phyloP scores from a whole-genome alignment of 2,113 vertebrate genomes.

The Rafetus swinhoei region DNA sequence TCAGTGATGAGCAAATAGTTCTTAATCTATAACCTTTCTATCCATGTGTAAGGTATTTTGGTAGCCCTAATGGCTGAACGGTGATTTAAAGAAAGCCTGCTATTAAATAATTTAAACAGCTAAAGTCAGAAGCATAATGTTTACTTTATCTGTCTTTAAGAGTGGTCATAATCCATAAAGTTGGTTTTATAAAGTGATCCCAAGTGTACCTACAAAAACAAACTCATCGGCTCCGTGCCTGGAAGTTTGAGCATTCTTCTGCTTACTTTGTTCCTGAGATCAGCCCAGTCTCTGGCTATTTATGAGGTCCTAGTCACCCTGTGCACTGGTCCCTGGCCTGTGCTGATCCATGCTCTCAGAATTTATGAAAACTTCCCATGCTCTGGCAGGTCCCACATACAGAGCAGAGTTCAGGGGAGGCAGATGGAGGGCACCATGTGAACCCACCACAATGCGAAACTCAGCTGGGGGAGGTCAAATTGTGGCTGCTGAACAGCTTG shows the following conservation, averaged over 20 bases:
- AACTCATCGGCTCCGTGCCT: background rate
- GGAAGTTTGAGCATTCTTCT: background rate
- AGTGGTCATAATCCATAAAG: background rate
- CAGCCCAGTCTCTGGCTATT: background rate
- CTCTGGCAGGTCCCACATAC: too few species aligned
- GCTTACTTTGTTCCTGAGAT: background rate
- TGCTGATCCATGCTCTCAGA: background rate
- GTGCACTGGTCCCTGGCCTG: background rate
- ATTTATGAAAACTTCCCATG: background rate
- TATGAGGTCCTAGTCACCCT: background rate
- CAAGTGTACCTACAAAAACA: background rate
- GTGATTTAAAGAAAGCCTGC: background rate
- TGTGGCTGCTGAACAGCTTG: background rate
- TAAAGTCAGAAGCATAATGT: background rate
- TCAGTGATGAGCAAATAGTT: background rate
- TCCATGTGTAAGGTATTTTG: background rate
- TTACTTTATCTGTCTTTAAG: background rate
- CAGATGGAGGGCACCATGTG: background rate
- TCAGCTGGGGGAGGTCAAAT: fast-evolving
- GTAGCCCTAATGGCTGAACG: background rate
- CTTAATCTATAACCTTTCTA: background rate
- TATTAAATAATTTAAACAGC: background rate
- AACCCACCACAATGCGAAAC: background rate
- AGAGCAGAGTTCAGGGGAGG: background rate
- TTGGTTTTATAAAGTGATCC: background rate